These are phyloP conservation scores for Toxotes jaculatrix DNA, from an alignment of 2,113 vertebrate genomes.

Conservation along the genomic window DNA sequence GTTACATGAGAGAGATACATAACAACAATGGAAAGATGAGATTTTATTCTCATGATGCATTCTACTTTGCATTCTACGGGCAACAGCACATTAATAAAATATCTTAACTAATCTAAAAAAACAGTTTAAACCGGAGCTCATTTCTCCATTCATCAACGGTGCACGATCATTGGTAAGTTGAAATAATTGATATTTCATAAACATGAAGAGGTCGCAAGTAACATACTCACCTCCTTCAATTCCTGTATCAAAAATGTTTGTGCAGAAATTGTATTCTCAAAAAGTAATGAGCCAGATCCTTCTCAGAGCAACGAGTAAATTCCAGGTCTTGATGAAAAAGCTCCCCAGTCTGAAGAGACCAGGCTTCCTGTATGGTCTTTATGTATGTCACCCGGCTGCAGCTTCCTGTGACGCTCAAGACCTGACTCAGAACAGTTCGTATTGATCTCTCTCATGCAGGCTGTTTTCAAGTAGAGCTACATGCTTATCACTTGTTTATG, in stretches of 20 bases:
- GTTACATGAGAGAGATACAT: neutral
- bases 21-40: neutral
- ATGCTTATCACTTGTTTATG: conserved; percentile 38
- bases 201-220: neutral
- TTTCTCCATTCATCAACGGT: neutral
- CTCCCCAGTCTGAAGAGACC: conserved; percentile 23
- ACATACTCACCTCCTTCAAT: conserved; percentile 49
- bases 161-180: neutral
- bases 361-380: conserved; percentile 50
- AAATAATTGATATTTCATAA: neutral
- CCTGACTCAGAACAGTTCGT: conserved; percentile 21
- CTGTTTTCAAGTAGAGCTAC: neutral
- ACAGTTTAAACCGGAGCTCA: neutral
- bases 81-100: neutral
- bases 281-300: neutral
- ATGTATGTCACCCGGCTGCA: conserved; percentile 36
- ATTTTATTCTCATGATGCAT: neutral
- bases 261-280: neutral
- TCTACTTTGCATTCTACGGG: neutral
- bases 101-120: neutral
- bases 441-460: conserved; percentile 15
- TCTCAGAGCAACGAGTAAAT: neutral
- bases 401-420: conserved; percentile 72
- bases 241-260: neutral
- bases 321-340: conserved; percentile 19